Percentiles rank a stretch among this genome's conserved stretches.
These are phyloP conservation scores for Motacilla alba DNA, from an alignment of 2,113 vertebrate species.

Conservation along the genomic window DNA sequence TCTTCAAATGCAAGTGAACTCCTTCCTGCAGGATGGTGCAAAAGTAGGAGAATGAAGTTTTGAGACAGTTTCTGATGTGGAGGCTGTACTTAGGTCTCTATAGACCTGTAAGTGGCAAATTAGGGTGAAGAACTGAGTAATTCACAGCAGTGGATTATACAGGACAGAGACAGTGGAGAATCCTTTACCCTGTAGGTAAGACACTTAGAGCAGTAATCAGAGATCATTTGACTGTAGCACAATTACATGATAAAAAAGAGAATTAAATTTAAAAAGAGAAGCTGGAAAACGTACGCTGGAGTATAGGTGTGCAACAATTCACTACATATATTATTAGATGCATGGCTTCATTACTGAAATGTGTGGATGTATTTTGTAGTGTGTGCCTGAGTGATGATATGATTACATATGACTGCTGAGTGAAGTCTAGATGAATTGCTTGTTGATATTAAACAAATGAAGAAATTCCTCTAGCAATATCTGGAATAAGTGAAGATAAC, in stretches of 20 bases:
- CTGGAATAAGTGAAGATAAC: background rate
- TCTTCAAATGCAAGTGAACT: background rate
- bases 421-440: conserved; percentile 31
- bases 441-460: conserved; percentile 53
- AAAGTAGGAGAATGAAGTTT: background rate
- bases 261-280: background rate
- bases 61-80: background rate
- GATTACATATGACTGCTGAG: conserved; percentile 8
- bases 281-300: background rate
- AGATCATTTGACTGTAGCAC: background rate
- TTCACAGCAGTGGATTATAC: background rate
- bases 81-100: background rate
- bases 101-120: background rate
- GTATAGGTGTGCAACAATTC: background rate
- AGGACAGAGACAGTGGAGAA: background rate
- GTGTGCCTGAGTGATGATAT: background rate
- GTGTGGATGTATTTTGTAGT: background rate
- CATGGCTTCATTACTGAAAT: background rate
- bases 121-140: background rate
- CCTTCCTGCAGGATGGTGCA: background rate
- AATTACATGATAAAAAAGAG: background rate
- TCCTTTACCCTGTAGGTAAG: background rate
- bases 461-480: conserved; percentile 30
- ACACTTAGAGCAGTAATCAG: background rate
- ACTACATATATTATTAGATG: background rate